These are phyloP conservation scores for Marmota monax DNA, from an alignment of 2,113 vertebrate genomes.

Conservation along the genomic window DNA sequence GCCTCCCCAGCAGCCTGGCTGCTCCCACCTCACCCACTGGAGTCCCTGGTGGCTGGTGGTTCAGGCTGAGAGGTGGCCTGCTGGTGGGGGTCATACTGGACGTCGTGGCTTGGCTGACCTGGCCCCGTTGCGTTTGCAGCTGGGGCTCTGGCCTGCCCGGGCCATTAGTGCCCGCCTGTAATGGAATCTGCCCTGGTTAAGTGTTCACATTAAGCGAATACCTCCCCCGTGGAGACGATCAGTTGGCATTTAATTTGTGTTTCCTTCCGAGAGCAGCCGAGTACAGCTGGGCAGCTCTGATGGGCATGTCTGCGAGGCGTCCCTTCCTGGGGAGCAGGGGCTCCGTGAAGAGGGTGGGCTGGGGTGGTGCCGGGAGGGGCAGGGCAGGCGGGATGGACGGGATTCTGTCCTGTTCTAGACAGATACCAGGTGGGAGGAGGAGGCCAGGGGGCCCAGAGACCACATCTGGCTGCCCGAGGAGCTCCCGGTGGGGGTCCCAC, in stretches of 20 bases:
- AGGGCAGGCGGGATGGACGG: background rate
- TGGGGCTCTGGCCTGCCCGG: background rate
- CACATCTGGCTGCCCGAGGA: background rate
- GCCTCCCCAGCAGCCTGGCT: background rate
- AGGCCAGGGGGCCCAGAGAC: background rate
- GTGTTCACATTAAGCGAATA: slow-evolving; percentile 86
- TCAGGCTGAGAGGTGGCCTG: too few relatives aligned
- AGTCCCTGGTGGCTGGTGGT: background rate
- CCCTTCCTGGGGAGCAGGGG: background rate
- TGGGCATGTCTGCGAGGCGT: background rate
- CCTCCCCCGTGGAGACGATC: slow-evolving; percentile 83
- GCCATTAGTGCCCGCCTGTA: slow-evolving; percentile 83
- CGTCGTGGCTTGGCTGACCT: background rate
- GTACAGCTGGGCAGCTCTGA: slow-evolving; percentile 65
- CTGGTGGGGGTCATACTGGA: background rate
- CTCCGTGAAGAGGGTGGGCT: background rate
- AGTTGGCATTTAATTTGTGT: slow-evolving; percentile 86
- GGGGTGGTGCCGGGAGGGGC: accelerated
- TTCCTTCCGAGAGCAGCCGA: slow-evolving; percentile 71
- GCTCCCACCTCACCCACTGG: background rate
- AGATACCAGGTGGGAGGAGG: accelerated
- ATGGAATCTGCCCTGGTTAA: slow-evolving; percentile 85
- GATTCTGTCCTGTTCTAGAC: background rate
- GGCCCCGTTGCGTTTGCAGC: background rate
- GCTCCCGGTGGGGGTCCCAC: background rate